These are phyloP conservation scores for Polypedilum vanderplanki DNA, from an alignment of 1,140 invertebrate genomes.

Conservation along the genomic window DNA sequence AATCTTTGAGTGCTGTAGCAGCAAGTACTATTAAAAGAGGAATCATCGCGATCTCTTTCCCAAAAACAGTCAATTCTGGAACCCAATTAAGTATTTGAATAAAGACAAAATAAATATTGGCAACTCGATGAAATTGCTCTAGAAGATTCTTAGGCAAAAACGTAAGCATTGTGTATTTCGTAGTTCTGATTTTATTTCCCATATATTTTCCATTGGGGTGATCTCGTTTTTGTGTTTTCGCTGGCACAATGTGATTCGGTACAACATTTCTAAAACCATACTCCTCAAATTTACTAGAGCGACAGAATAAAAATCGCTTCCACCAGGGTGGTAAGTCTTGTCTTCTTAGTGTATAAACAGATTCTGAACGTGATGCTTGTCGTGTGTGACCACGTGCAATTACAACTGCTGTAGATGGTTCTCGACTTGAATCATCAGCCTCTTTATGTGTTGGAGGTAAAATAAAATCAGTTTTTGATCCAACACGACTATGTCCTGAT, in stretches of 20 bases:
- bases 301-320: conserved; percentile 53
- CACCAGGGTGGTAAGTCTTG: conserved; percentile 62
- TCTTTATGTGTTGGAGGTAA: conserved; percentile 70
- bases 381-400: conserved; percentile 51
- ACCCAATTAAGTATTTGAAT: conserved; percentile 95
- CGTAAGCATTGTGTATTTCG: conserved; percentile 89
- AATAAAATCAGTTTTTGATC: conserved; percentile 80
- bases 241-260: conserved; percentile 74
- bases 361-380: conserved; percentile 68
- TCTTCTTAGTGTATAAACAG: conserved; percentile 77
- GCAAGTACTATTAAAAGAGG: conserved; percentile 90
- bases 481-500: conserved; percentile 66
- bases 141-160: conserved; percentile 95
- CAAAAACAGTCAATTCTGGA: conserved; percentile 88
- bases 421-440: conserved; percentile 44
- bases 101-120: conserved; percentile 97
- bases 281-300: conserved; percentile 57
- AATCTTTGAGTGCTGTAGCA: conserved; percentile 95
- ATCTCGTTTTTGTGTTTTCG: conserved; percentile 63
- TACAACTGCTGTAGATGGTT: conserved; percentile 44
- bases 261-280: conserved; percentile 63
- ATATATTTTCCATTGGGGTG: conserved; percentile 77
- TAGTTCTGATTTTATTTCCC: conserved; percentile 84
- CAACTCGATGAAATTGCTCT: conserved; percentile 96
- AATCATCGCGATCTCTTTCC: conserved; percentile 92